Conservation (phyloP, 2,113 vertebrate genomes). For the Neolamprologus devosi region DNA sequence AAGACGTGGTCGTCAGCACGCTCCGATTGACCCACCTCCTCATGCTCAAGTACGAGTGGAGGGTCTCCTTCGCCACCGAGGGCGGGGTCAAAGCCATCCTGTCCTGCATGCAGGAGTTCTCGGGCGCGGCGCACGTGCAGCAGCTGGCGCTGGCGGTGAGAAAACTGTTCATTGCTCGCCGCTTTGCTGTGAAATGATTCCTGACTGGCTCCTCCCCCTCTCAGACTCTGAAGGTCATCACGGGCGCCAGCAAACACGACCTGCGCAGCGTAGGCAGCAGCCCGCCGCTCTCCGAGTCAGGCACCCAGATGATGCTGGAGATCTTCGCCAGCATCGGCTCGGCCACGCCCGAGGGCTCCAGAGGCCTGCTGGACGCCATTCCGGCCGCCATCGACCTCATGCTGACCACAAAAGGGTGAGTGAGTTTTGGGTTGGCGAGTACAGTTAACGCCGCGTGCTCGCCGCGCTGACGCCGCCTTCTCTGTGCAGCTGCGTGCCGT, state of each 20-base stretch:
- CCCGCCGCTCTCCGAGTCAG: slow-evolving; percentile 70
- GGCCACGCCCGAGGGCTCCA: slow-evolving; percentile 75
- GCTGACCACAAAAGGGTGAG: slow-evolving; percentile 77
- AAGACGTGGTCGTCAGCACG: slow-evolving; percentile 71
- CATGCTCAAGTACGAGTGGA: slow-evolving; percentile 81
- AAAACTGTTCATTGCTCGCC: no score
- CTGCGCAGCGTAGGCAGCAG: slow-evolving; percentile 51
- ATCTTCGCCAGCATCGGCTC: slow-evolving; percentile 95
- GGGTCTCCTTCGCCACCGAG: slow-evolving; percentile 83
- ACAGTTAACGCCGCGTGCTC: fast-evolving
- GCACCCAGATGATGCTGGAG: slow-evolving; percentile 86
- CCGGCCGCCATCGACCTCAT: slow-evolving; percentile 81
- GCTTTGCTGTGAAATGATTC: not conserved
- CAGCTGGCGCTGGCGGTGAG: slow-evolving; percentile 84
- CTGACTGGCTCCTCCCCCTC: not conserved
- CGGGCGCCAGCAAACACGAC: slow-evolving; percentile 79
- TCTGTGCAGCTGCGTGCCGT: slow-evolving; percentile 72
- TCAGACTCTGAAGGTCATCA: slow-evolving; percentile 86
- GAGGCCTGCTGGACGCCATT: slow-evolving; percentile 76
- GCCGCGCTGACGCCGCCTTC: not conserved
- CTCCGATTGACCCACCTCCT: slow-evolving; percentile 79
- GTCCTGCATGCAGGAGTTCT: slow-evolving; percentile 82
- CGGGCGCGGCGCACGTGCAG: slow-evolving; percentile 73
- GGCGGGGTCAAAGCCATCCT: slow-evolving; percentile 86
- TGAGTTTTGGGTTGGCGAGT: fast-evolving